Base-by-base conservation (phyloP, 2,888 invertebrate genomes). In the Clostera curtula region DNA sequence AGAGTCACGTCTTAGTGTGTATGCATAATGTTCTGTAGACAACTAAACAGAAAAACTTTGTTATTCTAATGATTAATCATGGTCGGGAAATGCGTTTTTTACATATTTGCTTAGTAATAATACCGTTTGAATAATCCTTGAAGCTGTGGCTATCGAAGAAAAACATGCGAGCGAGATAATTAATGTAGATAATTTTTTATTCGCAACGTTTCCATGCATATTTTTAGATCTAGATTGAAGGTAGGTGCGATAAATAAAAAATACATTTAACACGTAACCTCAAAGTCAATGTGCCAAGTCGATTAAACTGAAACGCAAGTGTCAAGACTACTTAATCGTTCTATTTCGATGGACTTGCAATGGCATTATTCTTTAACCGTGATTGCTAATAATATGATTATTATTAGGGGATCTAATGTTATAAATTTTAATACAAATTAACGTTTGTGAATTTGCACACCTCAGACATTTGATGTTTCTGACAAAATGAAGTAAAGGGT, bases 371-470 rank as follows among this genome's bases (percentile, higher is more conserved):
- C 53, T 48, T 43, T 31, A 40, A 57, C 51, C 45, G 50, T 64
- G 51, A 73, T 74, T 67, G 74, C 71, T 79, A 74, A 75, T 75
- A 76, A 74, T 69, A 68, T 52, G 43, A 62, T 61, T 73, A 69
- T 71, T 76, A 70, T 71, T 68, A 65, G 46, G 14, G 28, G 17
- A 19, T 28, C 18, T 41, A 42, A 36, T 44, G 15, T 34, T 36
- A 17, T 25, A 29, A 21, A 27, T 22, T 34, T 38, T n/a, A n/a
- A 30, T 17, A 8, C 6, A 25, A 5, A 19, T 17, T 8, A 17
- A 6, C 13, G 9, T 12, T 12, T 19, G 19, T 15, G 14, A 27
- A n/a, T n/a, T n/a, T n/a, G n/a, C n/a, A n/a, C n/a, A n/a, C n/a
- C n/a, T n/a, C n/a, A n/a, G n/a, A n/a, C n/a, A n/a, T n/a, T n/a